Evolutionary conservation across 2,797 vertebrate genomes (phyloP).

Genomic region (Melanotaenia boesemani): DNA sequence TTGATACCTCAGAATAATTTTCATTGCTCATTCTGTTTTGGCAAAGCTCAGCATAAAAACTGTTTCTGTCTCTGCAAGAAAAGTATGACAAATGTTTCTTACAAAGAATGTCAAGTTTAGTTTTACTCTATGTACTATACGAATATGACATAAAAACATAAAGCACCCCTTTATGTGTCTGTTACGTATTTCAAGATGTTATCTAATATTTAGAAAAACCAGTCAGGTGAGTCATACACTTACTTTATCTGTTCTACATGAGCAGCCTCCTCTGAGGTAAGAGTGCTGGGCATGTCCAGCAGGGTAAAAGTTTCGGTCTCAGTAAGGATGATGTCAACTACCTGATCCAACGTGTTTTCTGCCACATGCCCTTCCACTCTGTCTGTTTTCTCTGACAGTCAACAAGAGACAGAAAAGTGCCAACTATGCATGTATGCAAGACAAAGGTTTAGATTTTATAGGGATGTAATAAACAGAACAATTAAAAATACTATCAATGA

Average conservation of each 20-base stretch:
- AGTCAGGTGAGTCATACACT: conserved; percentile 37
- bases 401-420: not conserved
- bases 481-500: not conserved
- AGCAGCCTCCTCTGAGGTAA: conserved; percentile 81
- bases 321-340: conserved; percentile 75
- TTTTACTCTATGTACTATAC: too few species aligned
- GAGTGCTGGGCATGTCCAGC: conserved; percentile 79
- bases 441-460: too few species aligned
- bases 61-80: conserved; percentile 81
- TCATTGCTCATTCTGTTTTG: conserved; percentile 82
- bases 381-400: conserved; percentile 8
- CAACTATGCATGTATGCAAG: not conserved
- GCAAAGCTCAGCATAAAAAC: conserved; percentile 81
- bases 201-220: not conserved
- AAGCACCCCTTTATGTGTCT: too few species aligned
- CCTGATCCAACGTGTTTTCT: conserved; percentile 41
- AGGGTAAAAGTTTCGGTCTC: conserved; percentile 86
- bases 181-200: not conserved
- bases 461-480: not conserved
- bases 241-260: conserved; percentile 83
- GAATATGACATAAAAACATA: too few species aligned
- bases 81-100: not conserved
- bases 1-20: conserved; percentile 79
- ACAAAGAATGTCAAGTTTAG: not conserved
- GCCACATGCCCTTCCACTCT: not conserved